Percentiles rank a stretch among this genome's conserved stretches.
These are phyloP conservation scores for Athetis lepigone DNA, from an alignment of 2,888 invertebrate genomes.

Conservation along the genomic window DNA sequence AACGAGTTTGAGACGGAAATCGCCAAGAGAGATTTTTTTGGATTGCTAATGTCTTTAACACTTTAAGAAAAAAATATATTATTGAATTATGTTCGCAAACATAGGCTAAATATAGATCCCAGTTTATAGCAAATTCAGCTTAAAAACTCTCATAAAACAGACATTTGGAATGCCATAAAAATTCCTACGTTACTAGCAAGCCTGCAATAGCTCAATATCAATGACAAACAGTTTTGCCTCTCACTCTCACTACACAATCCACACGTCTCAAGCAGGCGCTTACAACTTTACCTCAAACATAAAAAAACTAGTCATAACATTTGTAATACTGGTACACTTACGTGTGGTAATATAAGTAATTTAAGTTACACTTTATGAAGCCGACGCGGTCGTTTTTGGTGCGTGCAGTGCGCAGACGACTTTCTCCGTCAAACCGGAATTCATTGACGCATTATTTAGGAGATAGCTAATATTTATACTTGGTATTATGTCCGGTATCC, in stretches of 20 bases:
- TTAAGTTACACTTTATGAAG: conserved; percentile 38
- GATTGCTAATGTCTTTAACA: no score
- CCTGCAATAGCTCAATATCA: conserved; percentile 36
- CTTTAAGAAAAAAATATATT: no score
- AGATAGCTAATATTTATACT: conserved; percentile 38
- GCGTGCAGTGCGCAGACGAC: conserved; percentile 44
- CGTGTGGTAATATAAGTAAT: conserved; percentile 47
- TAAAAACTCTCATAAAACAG: no score
- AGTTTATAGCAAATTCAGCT: no score
- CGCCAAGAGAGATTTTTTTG: no score
- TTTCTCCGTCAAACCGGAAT: conserved; percentile 70
- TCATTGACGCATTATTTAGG: conserved; percentile 49
- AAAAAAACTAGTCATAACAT: conserved; percentile 1
- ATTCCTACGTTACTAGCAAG: not conserved
- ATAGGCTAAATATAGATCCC: no score
- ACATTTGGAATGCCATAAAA: no score
- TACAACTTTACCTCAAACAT: not conserved
- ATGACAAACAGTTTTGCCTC: conserved; percentile 5
- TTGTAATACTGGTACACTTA: conserved; percentile 7
- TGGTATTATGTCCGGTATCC: conserved; percentile 31
- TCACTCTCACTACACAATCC: no score
- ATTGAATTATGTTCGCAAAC: no score
- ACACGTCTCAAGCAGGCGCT: conserved; percentile 28
- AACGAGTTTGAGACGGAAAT: no score
- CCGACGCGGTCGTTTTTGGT: conserved; percentile 46